Percentiles rank a stretch among this genome's conserved stretches.
These are phyloP conservation scores for Bimastos eiseni DNA, from an alignment of 2,888 invertebrate genomes.

Conservation along the genomic window DNA sequence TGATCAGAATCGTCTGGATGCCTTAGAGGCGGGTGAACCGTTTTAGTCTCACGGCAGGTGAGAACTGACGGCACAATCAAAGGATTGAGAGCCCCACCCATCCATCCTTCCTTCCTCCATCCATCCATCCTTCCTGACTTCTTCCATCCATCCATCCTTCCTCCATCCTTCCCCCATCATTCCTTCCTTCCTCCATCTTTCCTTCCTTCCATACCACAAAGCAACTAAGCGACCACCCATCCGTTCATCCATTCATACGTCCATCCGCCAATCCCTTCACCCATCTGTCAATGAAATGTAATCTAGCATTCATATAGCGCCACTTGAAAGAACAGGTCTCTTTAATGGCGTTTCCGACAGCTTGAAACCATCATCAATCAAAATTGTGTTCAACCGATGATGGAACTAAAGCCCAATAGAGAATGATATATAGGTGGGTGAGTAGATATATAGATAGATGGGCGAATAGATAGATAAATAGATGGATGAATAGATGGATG, in stretches of 20 bases:
- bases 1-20: neutral
- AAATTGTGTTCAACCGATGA: neutral
- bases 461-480: too few relatives aligned
- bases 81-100: neutral
- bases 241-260: neutral
- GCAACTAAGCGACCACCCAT: slow-evolving; percentile 13
- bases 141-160: neutral
- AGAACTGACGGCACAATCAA: neutral
- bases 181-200: neutral
- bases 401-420: neutral
- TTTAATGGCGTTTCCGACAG: neutral
- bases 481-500: too few relatives aligned
- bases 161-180: neutral
- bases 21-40: neutral
- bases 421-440: neutral
- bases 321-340: neutral
- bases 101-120: neutral
- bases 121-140: neutral
- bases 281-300: neutral
- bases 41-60: neutral
- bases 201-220: neutral
- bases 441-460: too few relatives aligned
- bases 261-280: neutral
- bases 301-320: neutral
- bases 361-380: slow-evolving; percentile 13